Evolutionary conservation across 2,888 invertebrate species (phyloP), one percentile per base, ranked within the genome.

Genomic region (Lottia scabra): DNA sequence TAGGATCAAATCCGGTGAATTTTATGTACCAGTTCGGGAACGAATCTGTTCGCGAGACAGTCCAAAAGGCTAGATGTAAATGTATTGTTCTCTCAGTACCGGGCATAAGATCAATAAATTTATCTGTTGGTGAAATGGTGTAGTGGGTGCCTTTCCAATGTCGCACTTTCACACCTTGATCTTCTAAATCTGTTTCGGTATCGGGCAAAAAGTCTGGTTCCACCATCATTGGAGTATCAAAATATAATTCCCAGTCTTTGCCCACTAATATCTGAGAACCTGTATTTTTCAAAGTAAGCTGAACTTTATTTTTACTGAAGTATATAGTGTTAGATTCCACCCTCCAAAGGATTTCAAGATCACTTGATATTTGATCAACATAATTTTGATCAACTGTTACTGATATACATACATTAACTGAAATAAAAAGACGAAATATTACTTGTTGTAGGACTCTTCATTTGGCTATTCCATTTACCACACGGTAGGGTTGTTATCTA

Each of bases 11-110:
- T 3, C 68, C 75, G 4, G 45, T 63, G 2, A 65, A 62, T 2
- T 45, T 63, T 2, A 78, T 62, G 65, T 76, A 80, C 84, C 84
- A 85, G 56, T 82, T 79, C 1, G 83, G 84, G 80, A 83, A 79
- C 6, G 77, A 67, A 48, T 85, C 84, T 0, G 84, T 81, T 38
- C 80, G 73, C 0, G 83, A 67, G 0, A 85, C 77, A 0, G 80
- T 80, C 81, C 81, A 84, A 68, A 72, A 71, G 15, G 68, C 63
- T 0, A 73, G 71, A 15, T 75, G 71, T 19, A 80, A 73, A 5
- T 76, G 74, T 27, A 78, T 74, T 3, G 71, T 68, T 44, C 75
- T 69, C 8, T 30, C 27, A 12, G 70, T 68, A 2, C 77, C 75
- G 2, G 80, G 75, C 0, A 62, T 13, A 0, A 84, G 65, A 2